These are phyloP conservation scores for Temnothorax longispinosus DNA, from an alignment of 1,140 invertebrate species.

Conservation along the genomic window DNA sequence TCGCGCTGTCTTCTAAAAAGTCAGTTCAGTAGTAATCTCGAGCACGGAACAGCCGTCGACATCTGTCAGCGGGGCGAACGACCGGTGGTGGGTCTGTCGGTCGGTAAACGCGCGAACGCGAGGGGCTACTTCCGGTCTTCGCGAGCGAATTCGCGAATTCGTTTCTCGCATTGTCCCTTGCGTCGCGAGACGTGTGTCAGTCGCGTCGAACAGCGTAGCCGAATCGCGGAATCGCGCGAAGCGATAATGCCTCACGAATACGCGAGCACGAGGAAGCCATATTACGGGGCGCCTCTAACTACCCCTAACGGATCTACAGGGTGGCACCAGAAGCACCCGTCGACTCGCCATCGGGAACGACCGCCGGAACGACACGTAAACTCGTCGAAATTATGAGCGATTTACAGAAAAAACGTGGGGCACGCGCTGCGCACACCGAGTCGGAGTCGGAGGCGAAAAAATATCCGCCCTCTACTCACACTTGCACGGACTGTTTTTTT, in stretches of 20 bases:
- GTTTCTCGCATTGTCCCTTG: background rate
- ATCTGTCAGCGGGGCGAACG: background rate
- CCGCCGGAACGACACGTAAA: too few relatives aligned
- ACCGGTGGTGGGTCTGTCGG: background rate
- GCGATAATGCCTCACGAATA: background rate
- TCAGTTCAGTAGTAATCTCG: constrained; percentile 50
- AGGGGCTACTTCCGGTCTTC: background rate
- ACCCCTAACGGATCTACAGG: constrained; percentile 60
- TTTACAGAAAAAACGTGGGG: background rate
- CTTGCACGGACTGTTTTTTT: constrained; percentile 95
- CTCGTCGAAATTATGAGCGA: background rate
- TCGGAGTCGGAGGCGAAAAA: background rate
- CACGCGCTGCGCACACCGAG: background rate
- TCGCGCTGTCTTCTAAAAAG: background rate
- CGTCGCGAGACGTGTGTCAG: background rate
- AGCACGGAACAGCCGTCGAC: constrained; percentile 26
- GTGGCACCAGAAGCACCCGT: constrained; percentile 47
- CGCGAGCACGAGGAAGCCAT: constrained; percentile 63
- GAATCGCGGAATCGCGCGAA: background rate
- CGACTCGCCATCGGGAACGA: background rate
- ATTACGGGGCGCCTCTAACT: constrained; percentile 61
- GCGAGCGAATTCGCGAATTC: background rate
- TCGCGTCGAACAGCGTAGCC: background rate
- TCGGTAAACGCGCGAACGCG: constrained; percentile 26
- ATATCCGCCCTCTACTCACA: constrained; percentile 88